Evolutionary conservation across 2,113 vertebrate genomes (phyloP).

Genomic region (Miniopterus natalensis): DNA sequence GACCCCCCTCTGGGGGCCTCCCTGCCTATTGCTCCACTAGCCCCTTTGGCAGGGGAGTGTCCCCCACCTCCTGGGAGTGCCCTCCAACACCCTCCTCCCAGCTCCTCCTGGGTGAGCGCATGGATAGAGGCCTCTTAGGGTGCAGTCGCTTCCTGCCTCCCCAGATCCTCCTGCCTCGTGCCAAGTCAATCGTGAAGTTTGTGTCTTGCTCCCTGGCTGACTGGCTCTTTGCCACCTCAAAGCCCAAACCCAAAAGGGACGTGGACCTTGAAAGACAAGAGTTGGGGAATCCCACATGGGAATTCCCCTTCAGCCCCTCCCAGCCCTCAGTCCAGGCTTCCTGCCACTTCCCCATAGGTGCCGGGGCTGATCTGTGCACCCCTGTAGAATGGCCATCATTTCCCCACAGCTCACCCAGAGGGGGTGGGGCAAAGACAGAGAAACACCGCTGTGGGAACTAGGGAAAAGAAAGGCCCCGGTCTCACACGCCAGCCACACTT

Average conservation of each 20-base stretch:
- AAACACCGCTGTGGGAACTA: not conserved
- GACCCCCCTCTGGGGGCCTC: not conserved
- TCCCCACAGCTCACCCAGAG: not conserved
- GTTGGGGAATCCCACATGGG: not conserved
- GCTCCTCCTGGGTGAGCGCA: not conserved
- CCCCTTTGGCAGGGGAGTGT: not conserved
- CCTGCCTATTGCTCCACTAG: not conserved
- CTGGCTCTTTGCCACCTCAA: not conserved
- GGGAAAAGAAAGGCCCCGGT: not conserved
- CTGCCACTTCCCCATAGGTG: not conserved
- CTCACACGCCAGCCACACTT: not conserved
- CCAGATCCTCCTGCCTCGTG: accelerated
- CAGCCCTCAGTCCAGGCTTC: not conserved
- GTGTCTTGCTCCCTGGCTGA: not conserved
- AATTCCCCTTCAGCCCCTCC: not conserved
- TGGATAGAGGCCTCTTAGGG: not conserved
- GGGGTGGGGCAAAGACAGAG: not conserved
- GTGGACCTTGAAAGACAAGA: not conserved
- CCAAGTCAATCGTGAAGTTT: not conserved
- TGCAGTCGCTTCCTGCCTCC: accelerated
- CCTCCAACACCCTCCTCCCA: not conserved
- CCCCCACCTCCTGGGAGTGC: not conserved
- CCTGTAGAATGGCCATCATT: not conserved
- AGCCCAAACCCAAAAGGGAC: not conserved
- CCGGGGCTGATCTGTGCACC: not conserved